Conservation (phyloP, 2,888 invertebrate genomes). For the Raillietiella orientalis region DNA sequence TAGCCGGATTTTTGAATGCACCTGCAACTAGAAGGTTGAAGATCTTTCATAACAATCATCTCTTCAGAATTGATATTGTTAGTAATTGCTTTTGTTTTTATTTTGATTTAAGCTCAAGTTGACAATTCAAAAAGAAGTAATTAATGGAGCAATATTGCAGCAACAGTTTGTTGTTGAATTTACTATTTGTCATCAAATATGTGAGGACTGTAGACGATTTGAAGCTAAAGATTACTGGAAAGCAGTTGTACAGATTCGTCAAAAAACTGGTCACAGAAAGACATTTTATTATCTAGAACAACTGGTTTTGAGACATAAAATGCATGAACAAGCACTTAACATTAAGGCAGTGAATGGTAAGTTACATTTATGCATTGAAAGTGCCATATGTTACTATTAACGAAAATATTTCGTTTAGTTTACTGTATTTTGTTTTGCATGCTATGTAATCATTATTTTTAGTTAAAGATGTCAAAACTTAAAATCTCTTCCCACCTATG, state of each 20-base stretch:
- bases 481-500: too few relatives aligned
- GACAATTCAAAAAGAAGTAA: conserved; percentile 77
- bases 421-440: conserved; percentile 1
- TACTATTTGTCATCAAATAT: conserved; percentile 69
- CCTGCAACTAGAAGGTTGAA: too few relatives aligned
- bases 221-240: conserved; percentile 97
- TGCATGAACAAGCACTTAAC: conserved; percentile 59
- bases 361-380: conserved; percentile 5
- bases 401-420: background rate
- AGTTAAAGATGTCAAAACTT: too few relatives aligned
- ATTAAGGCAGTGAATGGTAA: conserved; percentile 50
- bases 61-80: background rate
- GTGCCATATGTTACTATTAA: background rate
- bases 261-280: conserved; percentile 68
- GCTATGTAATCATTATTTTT: background rate
- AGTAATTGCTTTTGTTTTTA: background rate
- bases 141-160: conserved; percentile 61
- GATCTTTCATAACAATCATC: too few relatives aligned
- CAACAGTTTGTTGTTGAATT: conserved; percentile 89
- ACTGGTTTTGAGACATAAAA: conserved; percentile 73
- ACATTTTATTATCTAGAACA: conserved; percentile 94
- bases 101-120: conserved; percentile 28
- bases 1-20: too few relatives aligned
- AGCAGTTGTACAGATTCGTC: conserved; percentile 42
- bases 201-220: conserved; percentile 77